Percentiles rank a stretch among this genome's conserved stretches.
Evolutionary conservation across 1,140 invertebrate genomes (phyloP).

Genomic region (Linepithema humile): DNA sequence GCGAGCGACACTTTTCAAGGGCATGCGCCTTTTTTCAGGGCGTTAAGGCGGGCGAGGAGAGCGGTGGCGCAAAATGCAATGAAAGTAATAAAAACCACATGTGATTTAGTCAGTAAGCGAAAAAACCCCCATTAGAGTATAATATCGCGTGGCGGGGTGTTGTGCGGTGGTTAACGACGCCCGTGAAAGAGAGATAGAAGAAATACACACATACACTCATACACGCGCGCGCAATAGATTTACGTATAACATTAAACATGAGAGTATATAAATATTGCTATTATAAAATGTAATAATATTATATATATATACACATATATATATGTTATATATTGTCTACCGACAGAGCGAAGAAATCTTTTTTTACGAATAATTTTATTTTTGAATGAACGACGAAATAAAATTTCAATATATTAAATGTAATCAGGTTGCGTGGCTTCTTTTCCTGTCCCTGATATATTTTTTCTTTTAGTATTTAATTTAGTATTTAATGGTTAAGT

Average conservation of each 20-base stretch:
- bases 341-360: constrained; percentile 78
- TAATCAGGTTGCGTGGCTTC: constrained; percentile 53
- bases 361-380: constrained; percentile 85
- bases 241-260: constrained; percentile 68
- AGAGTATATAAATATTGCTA: constrained; percentile 73
- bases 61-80: constrained; percentile 75
- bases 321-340: constrained; percentile 76
- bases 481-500: not conserved
- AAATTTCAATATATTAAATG: constrained; percentile 80
- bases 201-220: constrained; percentile 63
- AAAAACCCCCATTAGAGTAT: constrained; percentile 78
- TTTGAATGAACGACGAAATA: constrained; percentile 83
- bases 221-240: constrained; percentile 59
- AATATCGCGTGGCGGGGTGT: constrained; percentile 49
- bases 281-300: constrained; percentile 72
- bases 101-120: constrained; percentile 83
- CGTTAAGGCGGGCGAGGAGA: constrained; percentile 47
- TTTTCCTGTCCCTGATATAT: not conserved
- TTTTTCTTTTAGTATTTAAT: not conserved
- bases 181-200: not conserved
- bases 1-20: not conserved
- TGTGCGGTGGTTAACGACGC: constrained; percentile 48
- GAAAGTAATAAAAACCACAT: constrained; percentile 81
- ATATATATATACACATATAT: constrained; percentile 69
- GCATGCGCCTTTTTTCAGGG: not conserved